Evolutionary conservation across 2,113 vertebrate genomes (phyloP).

Genomic region (Columba janthina): DNA sequence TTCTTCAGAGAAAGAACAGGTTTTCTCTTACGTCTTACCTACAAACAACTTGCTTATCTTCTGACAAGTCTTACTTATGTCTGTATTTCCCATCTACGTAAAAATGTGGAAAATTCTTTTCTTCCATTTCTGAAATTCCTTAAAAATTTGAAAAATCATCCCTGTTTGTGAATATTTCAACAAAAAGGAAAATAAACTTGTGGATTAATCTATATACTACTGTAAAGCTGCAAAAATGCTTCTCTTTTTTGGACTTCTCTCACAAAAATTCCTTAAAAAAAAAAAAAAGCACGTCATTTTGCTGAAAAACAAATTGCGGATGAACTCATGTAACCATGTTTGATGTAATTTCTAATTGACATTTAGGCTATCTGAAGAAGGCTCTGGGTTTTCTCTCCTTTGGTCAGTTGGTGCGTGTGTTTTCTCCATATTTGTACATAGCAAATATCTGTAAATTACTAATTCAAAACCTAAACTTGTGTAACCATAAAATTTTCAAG

Average conservation of each 20-base stretch:
- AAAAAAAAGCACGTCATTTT: neutral
- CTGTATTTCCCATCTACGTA: neutral
- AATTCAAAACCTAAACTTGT: neutral
- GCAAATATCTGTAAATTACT: neutral
- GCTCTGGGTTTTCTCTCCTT: accelerated
- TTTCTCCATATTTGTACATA: neutral
- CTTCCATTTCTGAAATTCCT: neutral
- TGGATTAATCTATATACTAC: neutral
- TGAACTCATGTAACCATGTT: neutral
- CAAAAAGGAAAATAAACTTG: neutral
- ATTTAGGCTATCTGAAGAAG: neutral
- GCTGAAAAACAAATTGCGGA: neutral
- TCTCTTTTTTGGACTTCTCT: neutral
- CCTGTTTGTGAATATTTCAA: neutral
- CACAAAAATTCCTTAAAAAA: neutral
- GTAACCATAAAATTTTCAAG: neutral
- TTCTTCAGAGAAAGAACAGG: neutral
- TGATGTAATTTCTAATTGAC: neutral
- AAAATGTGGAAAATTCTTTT: neutral
- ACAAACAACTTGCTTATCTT: neutral
- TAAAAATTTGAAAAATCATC: neutral
- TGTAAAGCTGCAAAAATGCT: neutral
- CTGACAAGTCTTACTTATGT: neutral
- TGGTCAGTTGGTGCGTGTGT: accelerated
- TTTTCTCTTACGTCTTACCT: neutral